Evolutionary conservation across 2,888 invertebrate genomes (phyloP).

Genomic region (Spilosoma lubricipeda): DNA sequence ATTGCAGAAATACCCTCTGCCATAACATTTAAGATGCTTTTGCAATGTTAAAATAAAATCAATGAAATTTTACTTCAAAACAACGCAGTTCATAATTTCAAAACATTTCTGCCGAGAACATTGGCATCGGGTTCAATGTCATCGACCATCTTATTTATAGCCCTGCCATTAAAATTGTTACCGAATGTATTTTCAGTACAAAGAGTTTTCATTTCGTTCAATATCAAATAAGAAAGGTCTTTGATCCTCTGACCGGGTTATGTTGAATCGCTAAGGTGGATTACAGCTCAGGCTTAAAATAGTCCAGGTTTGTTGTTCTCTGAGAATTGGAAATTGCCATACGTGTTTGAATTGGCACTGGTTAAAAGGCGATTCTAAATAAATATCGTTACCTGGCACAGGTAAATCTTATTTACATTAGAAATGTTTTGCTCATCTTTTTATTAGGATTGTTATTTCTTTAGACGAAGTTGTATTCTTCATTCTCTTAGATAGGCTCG

Average conservation of each 20-base stretch:
- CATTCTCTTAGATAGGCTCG: not conserved
- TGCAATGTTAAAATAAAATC: not conserved
- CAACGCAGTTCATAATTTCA: not conserved
- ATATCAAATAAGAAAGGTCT: constrained; percentile 42
- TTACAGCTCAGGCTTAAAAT: constrained; percentile 53
- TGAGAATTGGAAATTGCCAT: constrained; percentile 20
- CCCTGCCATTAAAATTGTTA: constrained; percentile 4
- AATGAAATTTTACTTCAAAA: not conserved
- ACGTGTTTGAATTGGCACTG: constrained; percentile 27
- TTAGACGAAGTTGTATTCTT: not conserved
- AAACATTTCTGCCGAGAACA: constrained; percentile 8
- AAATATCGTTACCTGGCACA: not conserved
- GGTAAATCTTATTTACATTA: not conserved
- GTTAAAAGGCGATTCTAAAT: constrained; percentile 25
- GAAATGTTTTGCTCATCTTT: not conserved
- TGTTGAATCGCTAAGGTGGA: constrained; percentile 32
- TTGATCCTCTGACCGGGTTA: constrained; percentile 37
- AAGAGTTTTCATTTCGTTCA: constrained; percentile 31
- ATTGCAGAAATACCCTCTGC: not conserved
- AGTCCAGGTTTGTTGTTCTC: constrained; percentile 38
- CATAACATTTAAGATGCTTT: not conserved
- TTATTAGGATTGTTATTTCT: not conserved
- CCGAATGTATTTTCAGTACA: constrained; percentile 32
- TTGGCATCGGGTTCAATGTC: constrained; percentile 16
- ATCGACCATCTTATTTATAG: constrained; percentile 6